Evolutionary conservation across 2,113 vertebrate species (phyloP).

Genomic region (Oncorhynchus nerka): DNA sequence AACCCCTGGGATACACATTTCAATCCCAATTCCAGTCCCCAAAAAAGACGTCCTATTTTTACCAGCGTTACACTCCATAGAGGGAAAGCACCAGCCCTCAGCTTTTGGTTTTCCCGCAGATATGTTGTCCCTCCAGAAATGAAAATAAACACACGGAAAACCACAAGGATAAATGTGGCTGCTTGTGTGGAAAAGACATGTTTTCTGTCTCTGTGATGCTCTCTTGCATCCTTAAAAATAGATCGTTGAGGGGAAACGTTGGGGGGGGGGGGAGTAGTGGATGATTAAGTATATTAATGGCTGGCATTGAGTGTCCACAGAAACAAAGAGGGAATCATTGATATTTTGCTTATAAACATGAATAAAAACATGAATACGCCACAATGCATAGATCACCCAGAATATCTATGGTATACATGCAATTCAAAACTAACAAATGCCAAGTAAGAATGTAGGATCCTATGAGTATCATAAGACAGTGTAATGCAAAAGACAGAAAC

Average conservation of each 20-base stretch:
- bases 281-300: background rate
- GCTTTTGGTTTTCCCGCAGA: slow-evolving; percentile 55
- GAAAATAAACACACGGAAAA: slow-evolving; percentile 75
- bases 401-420: background rate
- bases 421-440: background rate
- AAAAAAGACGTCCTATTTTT: slow-evolving; percentile 72
- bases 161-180: slow-evolving; percentile 72
- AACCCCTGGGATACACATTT: slow-evolving; percentile 54
- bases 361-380: background rate
- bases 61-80: slow-evolving; percentile 58
- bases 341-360: background rate
- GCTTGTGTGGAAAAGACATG: slow-evolving; percentile 64
- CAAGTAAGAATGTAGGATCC: background rate
- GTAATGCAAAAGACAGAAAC: background rate
- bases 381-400: background rate
- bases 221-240: slow-evolving; percentile 48
- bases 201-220: slow-evolving; percentile 58
- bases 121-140: slow-evolving; percentile 62
- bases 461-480: background rate
- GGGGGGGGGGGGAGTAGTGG: background rate
- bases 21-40: slow-evolving; percentile 54
- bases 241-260: slow-evolving; percentile 35
- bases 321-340: background rate
- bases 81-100: slow-evolving; percentile 71
- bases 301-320: background rate